These are phyloP conservation scores for Periophthalmus modestus DNA, from an alignment of 2,113 vertebrate genomes.

Conservation along the genomic window DNA sequence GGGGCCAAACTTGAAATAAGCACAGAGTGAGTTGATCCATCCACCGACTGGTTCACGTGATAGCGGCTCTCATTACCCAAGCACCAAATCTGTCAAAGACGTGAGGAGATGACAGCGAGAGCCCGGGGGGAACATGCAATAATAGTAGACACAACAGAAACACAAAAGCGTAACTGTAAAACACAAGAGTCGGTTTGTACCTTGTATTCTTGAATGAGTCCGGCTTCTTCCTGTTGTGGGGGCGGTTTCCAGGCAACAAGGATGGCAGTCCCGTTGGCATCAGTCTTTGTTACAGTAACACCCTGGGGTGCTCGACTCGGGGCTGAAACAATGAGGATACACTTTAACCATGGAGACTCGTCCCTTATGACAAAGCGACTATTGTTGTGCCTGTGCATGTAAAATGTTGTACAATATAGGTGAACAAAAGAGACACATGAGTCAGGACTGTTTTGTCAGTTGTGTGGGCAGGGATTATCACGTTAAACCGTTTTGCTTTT, in stretches of 20 bases:
- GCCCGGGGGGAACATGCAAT: conserved; percentile 33
- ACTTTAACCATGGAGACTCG: conserved; percentile 20
- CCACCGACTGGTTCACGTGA: conserved; percentile 91
- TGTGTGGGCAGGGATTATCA: neutral
- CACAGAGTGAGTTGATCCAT: conserved; percentile 86
- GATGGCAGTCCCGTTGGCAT: conserved; percentile 90
- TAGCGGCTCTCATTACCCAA: conserved; percentile 92
- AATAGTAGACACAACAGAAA: conserved; percentile 20
- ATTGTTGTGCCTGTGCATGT: neutral
- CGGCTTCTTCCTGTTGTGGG: conserved; percentile 85
- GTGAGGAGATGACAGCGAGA: conserved; percentile 33
- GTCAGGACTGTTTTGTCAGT: neutral
- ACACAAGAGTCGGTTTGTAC: conserved; percentile 65
- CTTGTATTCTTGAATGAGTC: conserved; percentile 95
- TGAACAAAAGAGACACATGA: conserved; percentile 1
- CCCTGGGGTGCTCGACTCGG: conserved; percentile 90
- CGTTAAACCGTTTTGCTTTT: neutral
- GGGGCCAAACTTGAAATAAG: conserved; percentile 87
- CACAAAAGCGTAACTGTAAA: conserved; percentile 29
- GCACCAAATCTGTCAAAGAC: conserved; percentile 86
- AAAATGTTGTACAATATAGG: conserved; percentile 2
- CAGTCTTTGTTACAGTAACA: conserved; percentile 90
- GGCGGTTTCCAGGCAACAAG: conserved; percentile 95
- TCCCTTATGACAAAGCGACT: conserved; percentile 1
- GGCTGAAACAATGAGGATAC: conserved; percentile 71